Base-by-base conservation (phyloP, 1,140 invertebrate genomes). In the Sycophila sp. region DNA sequence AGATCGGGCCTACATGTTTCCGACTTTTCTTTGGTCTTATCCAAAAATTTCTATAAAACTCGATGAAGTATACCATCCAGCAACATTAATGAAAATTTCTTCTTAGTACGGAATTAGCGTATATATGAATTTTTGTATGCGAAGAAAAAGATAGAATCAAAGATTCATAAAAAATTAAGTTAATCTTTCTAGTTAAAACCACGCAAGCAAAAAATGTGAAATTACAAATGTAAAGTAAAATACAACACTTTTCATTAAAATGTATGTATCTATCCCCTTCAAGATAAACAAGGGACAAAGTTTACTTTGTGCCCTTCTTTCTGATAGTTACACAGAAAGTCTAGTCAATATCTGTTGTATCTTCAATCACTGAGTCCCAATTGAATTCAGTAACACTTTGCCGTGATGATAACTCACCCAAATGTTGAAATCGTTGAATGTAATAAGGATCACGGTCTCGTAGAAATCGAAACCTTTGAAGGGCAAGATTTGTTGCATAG, bases 401-500 rank as follows among this genome's bases (percentile, higher is more conserved):
- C 68, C 89, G 88, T 17, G 86, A 88, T 30, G 90, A 89, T 71
- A 94, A 88, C 76, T 93, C 92, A 69, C 94, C 93, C 65, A 94
- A 87, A 81, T 94, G 92, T 71, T 91, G 89, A 84, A 93, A 94
- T 69, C 92, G 90, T 80, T 92, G 90, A 72, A 91, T 89, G 81
- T 96, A 96, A 83, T 95, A 90, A 8, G 88, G 85, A 85, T 96
- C 94, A 64, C 91, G 89, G 69, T 90, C 89, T 84, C 93, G 93
- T 49, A 96, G 84, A 75, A 90, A 90, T 79, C 93, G 89, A 81
- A 97, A 96, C 75, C 89, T 86, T 82, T 94, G 88, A 75, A 96
- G 91, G 78, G 99, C 92, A 71, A 99, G 89, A 80, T 93, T 91
- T 81, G 94, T 93, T 49, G 98, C 97, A 87, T 94, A 99, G 64